These are phyloP conservation scores for Galerucella nymphaeae DNA, from an alignment of 2,888 invertebrate genomes.

Conservation along the genomic window DNA sequence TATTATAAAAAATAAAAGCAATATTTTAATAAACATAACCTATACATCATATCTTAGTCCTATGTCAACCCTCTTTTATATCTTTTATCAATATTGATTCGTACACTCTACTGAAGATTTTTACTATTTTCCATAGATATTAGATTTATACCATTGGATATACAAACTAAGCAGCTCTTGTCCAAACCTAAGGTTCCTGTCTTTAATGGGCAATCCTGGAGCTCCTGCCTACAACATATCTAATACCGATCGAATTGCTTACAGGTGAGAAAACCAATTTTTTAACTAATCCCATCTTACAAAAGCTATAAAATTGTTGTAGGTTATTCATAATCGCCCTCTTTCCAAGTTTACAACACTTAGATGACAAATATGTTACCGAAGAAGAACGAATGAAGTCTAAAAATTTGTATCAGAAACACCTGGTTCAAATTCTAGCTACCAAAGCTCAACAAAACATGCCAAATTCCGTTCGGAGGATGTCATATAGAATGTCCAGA, in stretches of 20 bases:
- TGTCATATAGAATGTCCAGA: constrained; percentile 53
- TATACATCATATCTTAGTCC: too few species aligned
- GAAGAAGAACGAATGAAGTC: constrained; percentile 71
- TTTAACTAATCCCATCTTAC: neutral
- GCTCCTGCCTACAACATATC: constrained; percentile 79
- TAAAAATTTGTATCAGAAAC: constrained; percentile 72
- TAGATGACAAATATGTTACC: constrained; percentile 79
- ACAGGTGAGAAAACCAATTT: constrained; percentile 69
- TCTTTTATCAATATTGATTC: too few species aligned
- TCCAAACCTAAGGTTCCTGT: constrained; percentile 79
- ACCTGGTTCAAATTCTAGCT: constrained; percentile 68
- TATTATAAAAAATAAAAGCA: too few species aligned
- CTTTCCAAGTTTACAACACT: constrained; percentile 74
- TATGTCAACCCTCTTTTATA: too few species aligned
- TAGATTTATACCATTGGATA: constrained; percentile 70
- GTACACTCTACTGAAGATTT: too few species aligned
- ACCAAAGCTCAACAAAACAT: constrained; percentile 56
- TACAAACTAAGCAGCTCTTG: constrained; percentile 76
- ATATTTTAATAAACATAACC: too few species aligned
- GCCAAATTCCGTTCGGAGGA: constrained; percentile 54
- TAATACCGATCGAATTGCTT: constrained; percentile 80
- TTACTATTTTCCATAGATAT: constrained; percentile 1
- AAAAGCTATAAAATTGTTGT: constrained; percentile 52
- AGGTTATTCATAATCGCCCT: constrained; percentile 81
- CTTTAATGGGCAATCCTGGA: constrained; percentile 87